Evolutionary conservation across 2,797 vertebrate genomes (phyloP).

Genomic region (Telmatherina bonti): DNA sequence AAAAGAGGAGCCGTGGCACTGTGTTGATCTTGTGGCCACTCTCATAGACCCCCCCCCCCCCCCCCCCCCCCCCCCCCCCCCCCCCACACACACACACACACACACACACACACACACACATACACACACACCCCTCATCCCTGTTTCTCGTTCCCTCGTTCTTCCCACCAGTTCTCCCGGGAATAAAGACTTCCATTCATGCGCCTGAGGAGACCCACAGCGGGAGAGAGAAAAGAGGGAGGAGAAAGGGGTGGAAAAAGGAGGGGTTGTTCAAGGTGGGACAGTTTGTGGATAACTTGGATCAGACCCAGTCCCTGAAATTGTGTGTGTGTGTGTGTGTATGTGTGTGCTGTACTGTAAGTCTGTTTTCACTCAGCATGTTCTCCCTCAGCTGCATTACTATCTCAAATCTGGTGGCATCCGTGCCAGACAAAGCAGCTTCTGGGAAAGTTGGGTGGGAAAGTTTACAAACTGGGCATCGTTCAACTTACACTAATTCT

Average conservation of each 20-base stretch:
- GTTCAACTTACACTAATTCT: conserved; percentile 50
- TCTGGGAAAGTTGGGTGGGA: conserved; percentile 72
- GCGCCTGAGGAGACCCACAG: conserved; percentile 80
- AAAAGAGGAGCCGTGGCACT: conserved; percentile 72
- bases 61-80: too few species aligned
- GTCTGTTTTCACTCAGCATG: conserved; percentile 59
- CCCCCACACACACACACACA: neutral
- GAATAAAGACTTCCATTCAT: conserved; percentile 89
- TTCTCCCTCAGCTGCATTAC: conserved; percentile 43
- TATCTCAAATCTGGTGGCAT: conserved; percentile 61
- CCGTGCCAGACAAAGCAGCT: conserved; percentile 60
- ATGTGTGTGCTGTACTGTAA: conserved; percentile 24
- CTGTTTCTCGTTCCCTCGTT: conserved; percentile 76
- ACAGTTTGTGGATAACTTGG: conserved; percentile 71
- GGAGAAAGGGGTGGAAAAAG: conserved; percentile 57
- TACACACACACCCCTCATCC: conserved; percentile 39
- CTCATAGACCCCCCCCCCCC: conserved; percentile 62
- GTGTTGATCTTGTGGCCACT: conserved; percentile 82
- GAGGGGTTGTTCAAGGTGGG: conserved; percentile 80
- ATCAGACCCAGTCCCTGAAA: conserved; percentile 61
- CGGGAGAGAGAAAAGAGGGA: conserved; percentile 77
- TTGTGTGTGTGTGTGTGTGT: conserved; percentile 39
- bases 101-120: neutral
- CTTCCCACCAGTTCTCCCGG: conserved; percentile 83
- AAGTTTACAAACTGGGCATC: conserved; percentile 61